These are phyloP conservation scores for Pseudococcus longispinus DNA, from an alignment of 2,888 invertebrate species.

Conservation along the genomic window DNA sequence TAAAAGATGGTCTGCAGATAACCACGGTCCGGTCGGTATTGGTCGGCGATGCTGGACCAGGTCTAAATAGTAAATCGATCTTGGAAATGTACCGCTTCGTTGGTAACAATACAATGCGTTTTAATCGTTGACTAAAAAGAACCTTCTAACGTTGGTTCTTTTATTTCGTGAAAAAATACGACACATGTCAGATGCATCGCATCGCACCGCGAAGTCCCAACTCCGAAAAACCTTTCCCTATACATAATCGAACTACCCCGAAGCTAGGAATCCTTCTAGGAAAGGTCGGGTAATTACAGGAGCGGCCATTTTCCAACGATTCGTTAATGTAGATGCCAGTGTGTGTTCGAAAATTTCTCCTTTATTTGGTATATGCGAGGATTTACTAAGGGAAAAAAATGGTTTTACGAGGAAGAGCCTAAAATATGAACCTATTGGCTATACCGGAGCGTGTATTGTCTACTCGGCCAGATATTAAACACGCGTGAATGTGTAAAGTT, in stretches of 20 bases:
- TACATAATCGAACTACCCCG: constrained; percentile 25
- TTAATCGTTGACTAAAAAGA: not conserved
- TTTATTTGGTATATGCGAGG: not conserved
- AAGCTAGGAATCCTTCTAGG: not conserved
- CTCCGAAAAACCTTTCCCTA: not conserved
- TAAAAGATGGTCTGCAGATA: not conserved
- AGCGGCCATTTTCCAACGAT: not conserved
- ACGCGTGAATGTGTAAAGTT: not conserved
- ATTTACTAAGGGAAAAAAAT: not conserved
- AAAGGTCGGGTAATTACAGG: constrained; percentile 10
- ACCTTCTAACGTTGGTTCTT: not conserved
- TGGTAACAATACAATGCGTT: not conserved
- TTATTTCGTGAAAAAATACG: not conserved
- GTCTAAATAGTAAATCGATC: not conserved
- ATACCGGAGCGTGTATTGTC: not conserved
- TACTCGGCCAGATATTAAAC: not conserved
- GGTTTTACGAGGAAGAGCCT: not conserved
- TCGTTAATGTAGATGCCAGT: not conserved
- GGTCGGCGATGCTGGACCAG: not conserved
- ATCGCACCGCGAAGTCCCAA: not conserved
- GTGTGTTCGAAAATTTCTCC: not conserved
- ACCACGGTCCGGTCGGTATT: not conserved
- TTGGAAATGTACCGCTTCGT: not conserved
- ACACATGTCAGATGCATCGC: constrained; percentile 16
- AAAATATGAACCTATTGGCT: not conserved